Base-by-base conservation (phyloP, 2,113 vertebrate genomes). In the Leptobrachium ailaonicum region DNA sequence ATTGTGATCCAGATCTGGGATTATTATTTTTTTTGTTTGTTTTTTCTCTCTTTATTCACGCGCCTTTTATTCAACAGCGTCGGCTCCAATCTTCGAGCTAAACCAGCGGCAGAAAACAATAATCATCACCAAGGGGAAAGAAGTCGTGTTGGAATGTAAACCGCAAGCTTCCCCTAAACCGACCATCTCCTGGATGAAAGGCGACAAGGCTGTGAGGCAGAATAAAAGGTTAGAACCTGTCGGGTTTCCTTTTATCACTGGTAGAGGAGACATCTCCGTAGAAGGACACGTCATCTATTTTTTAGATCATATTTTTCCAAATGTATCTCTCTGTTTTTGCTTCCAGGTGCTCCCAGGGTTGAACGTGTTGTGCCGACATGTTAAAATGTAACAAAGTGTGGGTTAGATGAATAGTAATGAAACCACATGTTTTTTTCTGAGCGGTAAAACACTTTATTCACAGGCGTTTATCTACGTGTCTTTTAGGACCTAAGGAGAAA, bases 141-240 rank as follows among this genome's bases (percentile, higher is more conserved):
- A 97, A 72, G 91, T 96, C 14, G 73, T 89, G 7, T 88, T 98
- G 40, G 96, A 97, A 43, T 99, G 97, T 86, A 95, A 94, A 85
- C 96, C 97, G 0, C 87, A 93, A 83, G 97, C 95, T 0, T 98
- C 97, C 69, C 97, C 97, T 58, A 98, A 96, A 83, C 95, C 97
- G n/a, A 80, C 89, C 41, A 93, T 97, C 81, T 93, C 91, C 2
- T 99, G 97, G 97, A 97, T 85, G 86, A 98, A 95, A 89, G 95
- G 91, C 82, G 95, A 97, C 85, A 91, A 90, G 77, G 84, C 87
- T 0, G 66, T 98, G 45, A 92, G 91, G 86, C 93, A 90, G 20
- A 98, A 66, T 85, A 96, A 93, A 91, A 96, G 96, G 97, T 99
- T 82, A 92, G 92, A 88, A 80, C 87, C 72, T 69, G 47, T 54